Evolutionary conservation across 35 echinoderm and acorn worm species (phyloP), one percentile per base, ranked within the genome.

Genomic region (Ophioderma brevispina): DNA sequence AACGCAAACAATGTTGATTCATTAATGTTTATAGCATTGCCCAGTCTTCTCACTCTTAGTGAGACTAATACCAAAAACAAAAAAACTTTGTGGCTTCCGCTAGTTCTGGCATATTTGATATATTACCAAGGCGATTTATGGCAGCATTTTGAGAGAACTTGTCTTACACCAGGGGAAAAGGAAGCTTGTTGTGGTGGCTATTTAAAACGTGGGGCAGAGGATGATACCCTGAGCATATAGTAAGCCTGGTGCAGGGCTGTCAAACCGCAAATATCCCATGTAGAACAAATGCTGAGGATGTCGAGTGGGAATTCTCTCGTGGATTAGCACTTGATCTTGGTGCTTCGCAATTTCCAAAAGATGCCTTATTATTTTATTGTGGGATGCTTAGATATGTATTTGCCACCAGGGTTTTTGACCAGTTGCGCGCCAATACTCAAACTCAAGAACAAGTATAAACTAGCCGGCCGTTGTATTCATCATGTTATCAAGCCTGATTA

Each of bases 331-430:
- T 98, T 37, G 92, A 98, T 37, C 84, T 98, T 19, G 96, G 96
- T 76, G 96, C 96, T 75, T 94, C 92, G 0, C 96, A 98, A 82
- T 94, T 85, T 78, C 81, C 90, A 13, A 84, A 78, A 36, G 87
- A 94, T 55, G 89, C 96, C 46, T 82, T 98, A 50, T 63, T 98
- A 83, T 98, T 94, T 59, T 94, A 94, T 84, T 90, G 94, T 21
- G 96, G 94, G 43, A 92, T 98, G 33, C 92, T 94, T 76, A 98
- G 94, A 92, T 94, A 98, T 76, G 70, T 98, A 11, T 98, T 94
- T 41, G 70, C 94, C 0, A 89, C 82, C 18, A 63, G 96, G 34
- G 94, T 92, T 55, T n/a, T n/a, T n/a, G n/a, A n/a, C n/a, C n/a
- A n/a, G n/a, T n/a, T n/a, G n/a, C 78, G 96, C 17, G 85, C 92